Conservation (phyloP, 2,797 vertebrate species). For the Chaenodraco wilsoni region DNA sequence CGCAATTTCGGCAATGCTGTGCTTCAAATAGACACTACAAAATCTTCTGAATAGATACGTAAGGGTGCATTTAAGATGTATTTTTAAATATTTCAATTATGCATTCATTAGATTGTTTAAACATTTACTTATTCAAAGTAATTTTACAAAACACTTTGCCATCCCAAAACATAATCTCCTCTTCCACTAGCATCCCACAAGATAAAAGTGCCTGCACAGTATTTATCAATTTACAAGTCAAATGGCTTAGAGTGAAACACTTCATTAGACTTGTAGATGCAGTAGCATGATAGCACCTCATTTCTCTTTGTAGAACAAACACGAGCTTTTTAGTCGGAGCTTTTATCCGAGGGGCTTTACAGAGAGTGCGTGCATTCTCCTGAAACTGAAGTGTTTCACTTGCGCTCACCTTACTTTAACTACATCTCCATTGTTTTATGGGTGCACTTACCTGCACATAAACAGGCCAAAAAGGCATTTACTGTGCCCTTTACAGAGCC, state of each 20-base stretch:
- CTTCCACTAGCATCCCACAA: conserved; percentile 24
- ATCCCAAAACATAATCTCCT: conserved; percentile 28
- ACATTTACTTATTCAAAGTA: conserved; percentile 3
- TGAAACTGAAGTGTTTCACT: conserved; percentile 34
- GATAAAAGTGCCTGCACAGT: conserved; percentile 37
- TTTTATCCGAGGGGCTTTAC: conserved; percentile 44
- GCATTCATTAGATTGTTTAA: conserved; percentile 27
- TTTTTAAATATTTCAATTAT: conserved; percentile 24
- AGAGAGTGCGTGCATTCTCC: conserved; percentile 31
- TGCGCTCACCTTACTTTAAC: conserved; percentile 41
- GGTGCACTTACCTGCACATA: conserved; percentile 56
- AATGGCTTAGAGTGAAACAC: conserved; percentile 58
- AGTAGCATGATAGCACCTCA: conserved; percentile 58
- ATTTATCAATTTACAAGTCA: conserved; percentile 75
- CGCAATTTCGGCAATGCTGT: background rate
- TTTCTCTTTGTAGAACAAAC: conserved; percentile 56
- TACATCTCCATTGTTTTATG: conserved; percentile 60
- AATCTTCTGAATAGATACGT: conserved; percentile 10
- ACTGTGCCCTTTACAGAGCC: conserved; percentile 47
- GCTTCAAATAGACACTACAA: conserved; percentile 13
- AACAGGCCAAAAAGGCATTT: conserved; percentile 59
- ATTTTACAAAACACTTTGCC: conserved; percentile 38
- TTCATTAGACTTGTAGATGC: conserved; percentile 77
- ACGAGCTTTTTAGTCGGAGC: conserved; percentile 33
- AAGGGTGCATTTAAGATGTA: background rate